These are phyloP conservation scores for Cryptosula pallasiana DNA, from an alignment of 2,888 invertebrate species.

Conservation along the genomic window DNA sequence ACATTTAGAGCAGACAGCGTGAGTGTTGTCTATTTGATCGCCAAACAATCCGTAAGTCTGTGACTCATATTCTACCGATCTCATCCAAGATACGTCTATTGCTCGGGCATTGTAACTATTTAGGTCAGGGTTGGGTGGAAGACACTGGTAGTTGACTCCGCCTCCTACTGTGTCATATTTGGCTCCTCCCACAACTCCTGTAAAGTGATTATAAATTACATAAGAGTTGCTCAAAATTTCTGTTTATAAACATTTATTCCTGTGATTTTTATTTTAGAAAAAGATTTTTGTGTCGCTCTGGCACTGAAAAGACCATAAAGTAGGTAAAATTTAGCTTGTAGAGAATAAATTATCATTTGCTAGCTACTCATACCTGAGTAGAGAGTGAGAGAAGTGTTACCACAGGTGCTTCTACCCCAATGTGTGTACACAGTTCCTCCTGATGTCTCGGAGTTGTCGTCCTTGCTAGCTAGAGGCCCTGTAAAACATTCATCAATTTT, in stretches of 20 bases:
- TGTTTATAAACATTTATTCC: too few species aligned
- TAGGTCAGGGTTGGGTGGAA: slow-evolving; percentile 4
- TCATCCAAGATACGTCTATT: slow-evolving; percentile 18
- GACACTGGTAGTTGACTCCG: slow-evolving; percentile 20
- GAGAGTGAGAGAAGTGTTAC: background rate
- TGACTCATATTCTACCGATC: slow-evolving; percentile 21
- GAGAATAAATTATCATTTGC: too few species aligned
- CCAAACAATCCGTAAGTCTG: slow-evolving; percentile 15
- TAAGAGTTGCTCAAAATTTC: too few species aligned
- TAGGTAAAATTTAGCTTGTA: too few species aligned
- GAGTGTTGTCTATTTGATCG: background rate
- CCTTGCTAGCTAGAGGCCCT: background rate
- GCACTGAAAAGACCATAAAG: too few species aligned
- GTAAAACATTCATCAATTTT: too few species aligned
- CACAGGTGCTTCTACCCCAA: background rate
- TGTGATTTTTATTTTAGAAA: too few species aligned
- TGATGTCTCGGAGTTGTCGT: background rate
- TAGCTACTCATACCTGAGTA: slow-evolving; percentile 22
- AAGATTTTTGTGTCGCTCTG: too few species aligned
- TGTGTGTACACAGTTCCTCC: slow-evolving; percentile 8
- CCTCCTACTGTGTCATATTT: background rate
- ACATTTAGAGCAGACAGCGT: slow-evolving; percentile 6
- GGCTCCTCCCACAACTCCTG: slow-evolving; percentile 1
- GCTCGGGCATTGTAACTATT: background rate
- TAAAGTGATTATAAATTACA: too few species aligned